Conservation (phyloP, 2,797 vertebrate genomes). For the Smutsia temminckii region DNA sequence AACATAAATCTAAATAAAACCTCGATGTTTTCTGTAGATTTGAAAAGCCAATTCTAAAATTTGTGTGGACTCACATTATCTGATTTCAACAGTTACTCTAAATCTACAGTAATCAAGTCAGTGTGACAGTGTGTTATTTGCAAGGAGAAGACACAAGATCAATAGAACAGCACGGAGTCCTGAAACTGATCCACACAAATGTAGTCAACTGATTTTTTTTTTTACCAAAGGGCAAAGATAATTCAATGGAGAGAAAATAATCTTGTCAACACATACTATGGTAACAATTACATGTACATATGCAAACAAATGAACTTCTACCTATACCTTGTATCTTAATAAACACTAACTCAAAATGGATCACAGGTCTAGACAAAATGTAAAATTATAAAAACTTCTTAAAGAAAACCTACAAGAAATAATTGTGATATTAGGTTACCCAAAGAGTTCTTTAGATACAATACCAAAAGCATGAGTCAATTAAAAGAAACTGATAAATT, state of each 20-base stretch:
- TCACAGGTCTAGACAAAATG: neutral
- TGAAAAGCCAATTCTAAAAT: neutral
- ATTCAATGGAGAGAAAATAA: neutral
- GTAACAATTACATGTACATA: neutral
- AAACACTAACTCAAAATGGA: neutral
- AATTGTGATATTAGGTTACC: neutral
- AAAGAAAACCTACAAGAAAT: neutral
- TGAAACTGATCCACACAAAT: neutral
- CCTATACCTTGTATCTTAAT: neutral
- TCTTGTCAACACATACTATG: neutral
- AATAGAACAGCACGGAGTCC: neutral
- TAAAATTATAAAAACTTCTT: neutral
- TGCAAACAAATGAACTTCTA: neutral
- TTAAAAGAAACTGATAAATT: neutral
- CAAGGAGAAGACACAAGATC: neutral
- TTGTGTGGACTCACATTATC: neutral
- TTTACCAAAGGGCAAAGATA: neutral
- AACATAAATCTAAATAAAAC: neutral
- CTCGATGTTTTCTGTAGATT: neutral
- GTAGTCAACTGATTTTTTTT: neutral
- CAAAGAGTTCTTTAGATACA: neutral
- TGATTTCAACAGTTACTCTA: neutral
- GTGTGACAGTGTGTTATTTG: neutral
- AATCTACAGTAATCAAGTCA: neutral
- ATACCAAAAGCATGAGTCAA: neutral